phyloP scores from a whole-genome alignment of 2,888 invertebrate genomes.

The Netelia virgata region DNA sequence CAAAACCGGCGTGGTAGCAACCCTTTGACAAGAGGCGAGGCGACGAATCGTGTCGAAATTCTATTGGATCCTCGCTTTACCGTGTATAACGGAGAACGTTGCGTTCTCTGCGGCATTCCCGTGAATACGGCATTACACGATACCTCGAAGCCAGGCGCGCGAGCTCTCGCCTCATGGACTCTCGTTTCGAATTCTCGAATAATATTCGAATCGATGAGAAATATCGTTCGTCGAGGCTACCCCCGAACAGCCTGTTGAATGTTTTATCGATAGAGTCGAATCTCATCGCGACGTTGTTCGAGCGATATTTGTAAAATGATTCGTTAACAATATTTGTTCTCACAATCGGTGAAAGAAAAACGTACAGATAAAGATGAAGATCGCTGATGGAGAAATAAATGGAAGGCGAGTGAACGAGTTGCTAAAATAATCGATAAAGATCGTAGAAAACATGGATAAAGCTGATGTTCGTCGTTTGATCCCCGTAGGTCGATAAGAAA shows the following conservation, averaged over 20 bases:
- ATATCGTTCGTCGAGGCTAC: background rate
- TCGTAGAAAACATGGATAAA: background rate
- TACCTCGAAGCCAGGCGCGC: background rate
- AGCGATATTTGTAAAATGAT: no score
- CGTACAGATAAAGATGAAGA: no score
- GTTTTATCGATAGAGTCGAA: background rate
- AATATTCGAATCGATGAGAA: background rate
- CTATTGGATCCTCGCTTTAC: constrained; percentile 72
- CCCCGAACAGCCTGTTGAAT: background rate
- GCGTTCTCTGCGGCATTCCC: constrained; percentile 21
- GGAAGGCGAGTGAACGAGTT: no score
- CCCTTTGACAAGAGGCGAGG: constrained; percentile 80
- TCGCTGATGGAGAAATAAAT: no score
- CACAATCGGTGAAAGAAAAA: no score
- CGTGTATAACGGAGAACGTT: background rate
- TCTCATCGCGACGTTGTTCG: background rate
- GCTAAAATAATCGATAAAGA: background rate
- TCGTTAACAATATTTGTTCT: no score
- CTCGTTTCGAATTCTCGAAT: background rate
- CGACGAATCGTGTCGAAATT: constrained; percentile 75
- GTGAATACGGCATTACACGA: constrained; percentile 22
- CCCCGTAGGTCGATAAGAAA: constrained; percentile 32
- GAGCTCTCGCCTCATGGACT: background rate
- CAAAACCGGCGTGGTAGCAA: constrained; percentile 60
- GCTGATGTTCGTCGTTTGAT: constrained; percentile 40